These are phyloP conservation scores for Drosophila bunnanda DNA, from an alignment of 2,888 invertebrate species.

Conservation along the genomic window DNA sequence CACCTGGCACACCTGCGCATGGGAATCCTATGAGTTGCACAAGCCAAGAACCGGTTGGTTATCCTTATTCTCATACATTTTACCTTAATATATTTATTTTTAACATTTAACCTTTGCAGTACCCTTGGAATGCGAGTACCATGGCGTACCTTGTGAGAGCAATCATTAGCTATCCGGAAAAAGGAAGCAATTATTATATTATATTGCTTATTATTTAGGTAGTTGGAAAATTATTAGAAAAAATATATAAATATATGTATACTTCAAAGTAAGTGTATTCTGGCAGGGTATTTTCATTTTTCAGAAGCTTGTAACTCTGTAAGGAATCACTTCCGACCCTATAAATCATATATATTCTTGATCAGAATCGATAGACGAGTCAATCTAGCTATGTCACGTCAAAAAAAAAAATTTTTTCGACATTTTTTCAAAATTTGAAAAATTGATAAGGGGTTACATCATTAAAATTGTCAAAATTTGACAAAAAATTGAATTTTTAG, in stretches of 20 bases:
- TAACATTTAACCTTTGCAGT: conserved; percentile 22
- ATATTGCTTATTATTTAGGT: neutral
- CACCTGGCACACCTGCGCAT: conserved; percentile 85
- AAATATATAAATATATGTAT: neutral
- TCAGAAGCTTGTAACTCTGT: no score
- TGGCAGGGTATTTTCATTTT: neutral
- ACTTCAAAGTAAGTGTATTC: neutral
- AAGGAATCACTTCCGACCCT: no score
- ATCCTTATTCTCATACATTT: neutral
- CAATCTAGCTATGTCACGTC: no score
- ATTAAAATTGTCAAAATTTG: no score
- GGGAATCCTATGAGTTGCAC: conserved; percentile 85
- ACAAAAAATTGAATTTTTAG: no score
- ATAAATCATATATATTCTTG: no score
- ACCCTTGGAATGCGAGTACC: conserved; percentile 53
- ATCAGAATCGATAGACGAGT: no score
- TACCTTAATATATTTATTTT: neutral
- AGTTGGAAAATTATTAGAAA: neutral
- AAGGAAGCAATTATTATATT: neutral
- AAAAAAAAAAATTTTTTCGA: no score
- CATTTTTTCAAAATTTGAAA: no score
- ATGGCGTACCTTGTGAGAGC: conserved; percentile 56
- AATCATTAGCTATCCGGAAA: neutral
- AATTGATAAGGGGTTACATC: no score
- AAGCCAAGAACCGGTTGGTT: conserved; percentile 34